These are phyloP conservation scores for Perizoma flavofasciatum DNA, from an alignment of 2,888 invertebrate species.

Conservation along the genomic window DNA sequence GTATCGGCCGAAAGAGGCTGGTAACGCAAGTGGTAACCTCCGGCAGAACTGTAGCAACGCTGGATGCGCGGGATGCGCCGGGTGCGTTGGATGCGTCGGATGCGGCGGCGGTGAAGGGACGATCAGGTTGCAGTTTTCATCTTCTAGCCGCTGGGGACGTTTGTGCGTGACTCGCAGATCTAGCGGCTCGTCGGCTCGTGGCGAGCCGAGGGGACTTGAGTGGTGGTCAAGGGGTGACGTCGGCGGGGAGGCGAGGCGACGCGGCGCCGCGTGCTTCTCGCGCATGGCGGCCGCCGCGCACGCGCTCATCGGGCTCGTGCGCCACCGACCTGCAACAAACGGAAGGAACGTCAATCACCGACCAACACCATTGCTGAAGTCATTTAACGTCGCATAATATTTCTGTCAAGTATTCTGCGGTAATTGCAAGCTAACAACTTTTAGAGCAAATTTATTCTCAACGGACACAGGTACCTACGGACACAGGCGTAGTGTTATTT, in stretches of 20 bases:
- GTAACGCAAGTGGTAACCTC: constrained; percentile 73
- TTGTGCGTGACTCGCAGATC: constrained; percentile 95
- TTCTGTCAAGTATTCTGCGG: too few relatives aligned
- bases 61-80: constrained; percentile 85
- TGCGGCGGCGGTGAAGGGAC: constrained; percentile 83
- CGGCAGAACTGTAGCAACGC: constrained; percentile 77
- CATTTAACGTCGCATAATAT: too few relatives aligned
- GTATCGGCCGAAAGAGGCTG: constrained; percentile 78
- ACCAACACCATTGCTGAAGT: background rate
- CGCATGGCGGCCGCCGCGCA: constrained; percentile 89
- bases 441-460: too few relatives aligned
- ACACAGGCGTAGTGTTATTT: too few relatives aligned
- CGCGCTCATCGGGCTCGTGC: constrained; percentile 88
- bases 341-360: constrained; percentile 28
- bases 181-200: constrained; percentile 89
- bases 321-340: constrained; percentile 80
- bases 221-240: constrained; percentile 73
- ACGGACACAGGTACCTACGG: too few relatives aligned
- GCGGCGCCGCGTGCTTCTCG: constrained; percentile 96
- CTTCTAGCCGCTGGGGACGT: constrained; percentile 88
- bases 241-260: constrained; percentile 88
- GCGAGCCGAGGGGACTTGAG: constrained; percentile 80
- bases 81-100: constrained; percentile 80
- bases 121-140: constrained; percentile 94
- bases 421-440: too few relatives aligned